phyloP scores from a whole-genome alignment of 2,113 vertebrate genomes.

The Megaptera novaeangliae region DNA sequence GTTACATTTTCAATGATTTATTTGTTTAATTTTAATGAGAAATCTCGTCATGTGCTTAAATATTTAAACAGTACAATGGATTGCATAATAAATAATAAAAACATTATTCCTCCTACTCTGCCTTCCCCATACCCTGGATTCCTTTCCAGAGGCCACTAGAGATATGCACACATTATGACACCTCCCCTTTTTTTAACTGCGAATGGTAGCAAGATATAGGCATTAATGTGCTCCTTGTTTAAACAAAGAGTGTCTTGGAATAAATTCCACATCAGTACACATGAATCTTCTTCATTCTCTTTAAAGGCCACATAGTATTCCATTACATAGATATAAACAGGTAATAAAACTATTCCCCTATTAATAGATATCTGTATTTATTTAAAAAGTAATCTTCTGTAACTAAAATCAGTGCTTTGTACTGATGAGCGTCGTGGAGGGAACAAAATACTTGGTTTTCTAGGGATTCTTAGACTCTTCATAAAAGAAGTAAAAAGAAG shows the following conservation, averaged over 20 bases:
- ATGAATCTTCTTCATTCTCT: neutral
- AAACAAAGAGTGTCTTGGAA: neutral
- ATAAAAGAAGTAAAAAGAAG: neutral
- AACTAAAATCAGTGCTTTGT: neutral
- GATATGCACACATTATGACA: neutral
- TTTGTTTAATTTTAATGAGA: constrained; percentile 26
- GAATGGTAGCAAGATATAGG: neutral
- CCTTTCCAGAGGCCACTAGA: neutral
- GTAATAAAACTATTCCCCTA: neutral
- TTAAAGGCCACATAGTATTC: neutral
- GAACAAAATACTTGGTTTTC: neutral
- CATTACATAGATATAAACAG: neutral
- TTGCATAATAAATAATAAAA: neutral
- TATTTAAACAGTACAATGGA: neutral
- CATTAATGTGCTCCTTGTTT: neutral
- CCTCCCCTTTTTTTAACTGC: neutral
- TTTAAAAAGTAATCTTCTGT: neutral
- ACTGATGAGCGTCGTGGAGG: neutral
- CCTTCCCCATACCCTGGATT: neutral
- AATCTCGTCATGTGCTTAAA: neutral
- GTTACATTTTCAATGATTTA: constrained; percentile 21
- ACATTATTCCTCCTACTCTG: neutral
- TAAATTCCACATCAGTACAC: neutral
- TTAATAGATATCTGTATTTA: neutral
- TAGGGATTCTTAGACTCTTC: neutral